These are phyloP conservation scores for Hypsopygia costalis DNA, from an alignment of 2,888 invertebrate species.

Conservation along the genomic window DNA sequence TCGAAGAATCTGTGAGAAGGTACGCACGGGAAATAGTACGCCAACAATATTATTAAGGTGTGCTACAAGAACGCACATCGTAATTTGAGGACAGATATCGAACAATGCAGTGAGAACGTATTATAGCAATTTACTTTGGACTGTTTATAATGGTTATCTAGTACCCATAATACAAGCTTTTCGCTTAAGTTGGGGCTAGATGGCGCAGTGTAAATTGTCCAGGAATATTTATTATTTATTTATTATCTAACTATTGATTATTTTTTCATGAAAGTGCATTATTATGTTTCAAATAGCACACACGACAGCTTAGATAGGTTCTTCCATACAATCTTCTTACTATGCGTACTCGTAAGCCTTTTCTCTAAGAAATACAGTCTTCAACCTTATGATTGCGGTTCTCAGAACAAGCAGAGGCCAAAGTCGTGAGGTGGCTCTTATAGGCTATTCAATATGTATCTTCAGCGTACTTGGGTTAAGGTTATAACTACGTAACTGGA, in stretches of 20 bases:
- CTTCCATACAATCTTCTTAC: background rate
- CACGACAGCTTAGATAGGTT: too few relatives aligned
- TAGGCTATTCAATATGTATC: constrained; percentile 11
- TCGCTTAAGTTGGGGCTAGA: too few relatives aligned
- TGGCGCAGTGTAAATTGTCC: too few relatives aligned
- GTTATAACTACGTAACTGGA: background rate
- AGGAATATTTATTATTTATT: too few relatives aligned
- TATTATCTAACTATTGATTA: too few relatives aligned
- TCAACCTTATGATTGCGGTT: constrained; percentile 14
- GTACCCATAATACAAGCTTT: too few relatives aligned
- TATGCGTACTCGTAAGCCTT: background rate
- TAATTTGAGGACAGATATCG: constrained; percentile 17
- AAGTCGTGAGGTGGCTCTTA: constrained; percentile 15
- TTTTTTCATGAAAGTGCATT: too few relatives aligned
- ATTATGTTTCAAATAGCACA: too few relatives aligned
- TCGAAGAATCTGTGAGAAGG: background rate
- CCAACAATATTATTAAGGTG: background rate
- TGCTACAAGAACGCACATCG: constrained; percentile 2
- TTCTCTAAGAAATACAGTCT: constrained; percentile 11
- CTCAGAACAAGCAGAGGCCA: constrained; percentile 14
- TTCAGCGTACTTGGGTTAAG: constrained; percentile 1
- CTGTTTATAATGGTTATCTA: too few relatives aligned
- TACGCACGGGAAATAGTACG: background rate
- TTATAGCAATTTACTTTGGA: constrained; percentile 28
- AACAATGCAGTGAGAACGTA: constrained; percentile 30